Conservation (phyloP, 2,797 vertebrate genomes). For the Silurus aristotelis region DNA sequence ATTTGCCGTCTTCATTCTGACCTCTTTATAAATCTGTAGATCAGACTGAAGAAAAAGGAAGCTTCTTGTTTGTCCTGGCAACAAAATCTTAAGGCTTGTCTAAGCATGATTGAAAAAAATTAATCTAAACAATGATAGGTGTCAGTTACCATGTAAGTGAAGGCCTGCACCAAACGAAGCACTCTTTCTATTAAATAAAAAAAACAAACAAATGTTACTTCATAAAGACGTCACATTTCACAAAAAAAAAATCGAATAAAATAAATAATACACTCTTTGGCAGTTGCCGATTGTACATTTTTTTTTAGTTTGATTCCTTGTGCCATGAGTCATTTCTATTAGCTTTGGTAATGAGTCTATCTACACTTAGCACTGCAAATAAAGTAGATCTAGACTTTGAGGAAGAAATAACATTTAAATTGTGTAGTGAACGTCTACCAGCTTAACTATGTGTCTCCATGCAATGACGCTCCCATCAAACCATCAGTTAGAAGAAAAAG, state of each 20-base stretch:
- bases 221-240: not conserved
- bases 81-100: conserved; percentile 44
- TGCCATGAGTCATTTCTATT: conserved; percentile 42
- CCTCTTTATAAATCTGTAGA: not conserved
- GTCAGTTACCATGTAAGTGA: conserved; percentile 14
- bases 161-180: conserved; percentile 5
- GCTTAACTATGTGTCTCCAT: conserved; percentile 35
- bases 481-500: not conserved
- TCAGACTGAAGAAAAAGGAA: conserved; percentile 6
- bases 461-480: conserved; percentile 24
- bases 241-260: not conserved
- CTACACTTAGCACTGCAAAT: conserved; percentile 78
- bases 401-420: conserved; percentile 87
- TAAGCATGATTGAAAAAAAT: not conserved
- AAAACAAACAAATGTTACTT: not conserved
- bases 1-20: not conserved
- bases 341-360: conserved; percentile 56
- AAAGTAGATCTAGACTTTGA: conserved; percentile 69
- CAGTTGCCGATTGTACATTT: conserved; percentile 18
- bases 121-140: not conserved
- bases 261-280: conserved; percentile 44
- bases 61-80: conserved; percentile 2
- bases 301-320: conserved; percentile 36
- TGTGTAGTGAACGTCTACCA: conserved; percentile 43
- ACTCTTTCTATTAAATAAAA: not conserved